Conservation (phyloP, 2,113 vertebrate genomes). For the Podilymbus podiceps region DNA sequence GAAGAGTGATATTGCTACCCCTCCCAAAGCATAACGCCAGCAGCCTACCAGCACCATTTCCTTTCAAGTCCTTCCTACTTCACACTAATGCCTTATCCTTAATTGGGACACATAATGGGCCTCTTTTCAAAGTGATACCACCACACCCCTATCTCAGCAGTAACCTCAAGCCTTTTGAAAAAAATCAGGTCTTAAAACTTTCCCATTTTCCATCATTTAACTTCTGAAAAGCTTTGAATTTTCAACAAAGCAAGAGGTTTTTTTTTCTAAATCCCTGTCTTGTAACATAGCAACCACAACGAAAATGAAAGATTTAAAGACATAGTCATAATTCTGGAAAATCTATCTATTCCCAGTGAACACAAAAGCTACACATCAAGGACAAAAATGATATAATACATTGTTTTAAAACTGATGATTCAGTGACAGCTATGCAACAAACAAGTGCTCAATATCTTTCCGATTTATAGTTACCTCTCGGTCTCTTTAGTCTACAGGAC, state of each 20-base stretch:
- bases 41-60: neutral
- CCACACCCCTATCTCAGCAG: neutral
- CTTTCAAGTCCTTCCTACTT: neutral
- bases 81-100: neutral
- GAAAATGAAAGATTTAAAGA: slow-evolving; percentile 63
- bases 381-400: slow-evolving; percentile 28
- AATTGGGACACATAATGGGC: neutral
- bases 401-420: slow-evolving; percentile 57
- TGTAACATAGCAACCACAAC: slow-evolving; percentile 51
- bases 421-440: slow-evolving; percentile 50
- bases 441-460: neutral
- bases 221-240: slow-evolving; percentile 39
- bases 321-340: slow-evolving; percentile 68
- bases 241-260: neutral
- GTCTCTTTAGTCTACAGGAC: neutral
- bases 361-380: slow-evolving; percentile 41
- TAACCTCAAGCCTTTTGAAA: neutral
- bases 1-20: rapidly evolving
- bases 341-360: slow-evolving; percentile 61
- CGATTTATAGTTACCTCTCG: neutral
- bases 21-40: neutral
- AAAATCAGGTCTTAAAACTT: neutral
- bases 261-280: slow-evolving; percentile 4
- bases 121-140: neutral
- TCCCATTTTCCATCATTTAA: slow-evolving; percentile 1